A percentile compares a stretch with the other conserved stretches of the same genome.
Evolutionary conservation across 2,797 vertebrate genomes (phyloP).

Genomic region (Oreochromis grahami): DNA sequence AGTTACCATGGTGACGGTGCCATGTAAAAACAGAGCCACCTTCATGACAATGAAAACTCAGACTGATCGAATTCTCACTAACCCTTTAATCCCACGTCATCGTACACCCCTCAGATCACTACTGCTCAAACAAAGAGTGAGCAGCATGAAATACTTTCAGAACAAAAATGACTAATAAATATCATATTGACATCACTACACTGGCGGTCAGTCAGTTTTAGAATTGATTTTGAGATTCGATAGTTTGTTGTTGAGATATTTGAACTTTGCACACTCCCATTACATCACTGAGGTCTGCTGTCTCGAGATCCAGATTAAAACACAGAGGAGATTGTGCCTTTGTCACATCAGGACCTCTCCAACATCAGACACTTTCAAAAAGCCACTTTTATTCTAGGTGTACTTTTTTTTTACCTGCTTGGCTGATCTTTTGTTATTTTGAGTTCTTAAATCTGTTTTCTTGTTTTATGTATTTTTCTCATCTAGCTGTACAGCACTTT

Average conservation of each 20-base stretch:
- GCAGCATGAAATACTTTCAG: fast-evolving
- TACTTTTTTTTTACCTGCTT: background rate
- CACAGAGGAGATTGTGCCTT: background rate
- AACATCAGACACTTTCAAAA: background rate
- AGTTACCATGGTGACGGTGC: background rate
- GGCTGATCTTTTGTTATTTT: background rate
- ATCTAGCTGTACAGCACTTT: background rate
- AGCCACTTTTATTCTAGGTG: background rate
- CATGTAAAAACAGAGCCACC: background rate
- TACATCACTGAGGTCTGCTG: background rate
- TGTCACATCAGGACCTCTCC: background rate
- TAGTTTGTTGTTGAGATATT: no score
- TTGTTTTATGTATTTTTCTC: background rate
- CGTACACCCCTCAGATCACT: background rate
- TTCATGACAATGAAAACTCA: background rate
- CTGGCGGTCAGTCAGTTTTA: no score
- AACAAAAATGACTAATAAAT: fast-evolving
- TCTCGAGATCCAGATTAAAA: background rate
- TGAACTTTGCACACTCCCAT: background rate
- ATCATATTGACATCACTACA: background rate
- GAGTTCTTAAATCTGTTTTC: background rate
- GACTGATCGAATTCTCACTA: background rate
- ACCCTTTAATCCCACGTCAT: background rate
- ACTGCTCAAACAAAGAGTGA: fast-evolving
- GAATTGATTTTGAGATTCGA: no score